These are phyloP conservation scores for Chamaea fasciata DNA, from an alignment of 2,113 vertebrate species.

Conservation along the genomic window DNA sequence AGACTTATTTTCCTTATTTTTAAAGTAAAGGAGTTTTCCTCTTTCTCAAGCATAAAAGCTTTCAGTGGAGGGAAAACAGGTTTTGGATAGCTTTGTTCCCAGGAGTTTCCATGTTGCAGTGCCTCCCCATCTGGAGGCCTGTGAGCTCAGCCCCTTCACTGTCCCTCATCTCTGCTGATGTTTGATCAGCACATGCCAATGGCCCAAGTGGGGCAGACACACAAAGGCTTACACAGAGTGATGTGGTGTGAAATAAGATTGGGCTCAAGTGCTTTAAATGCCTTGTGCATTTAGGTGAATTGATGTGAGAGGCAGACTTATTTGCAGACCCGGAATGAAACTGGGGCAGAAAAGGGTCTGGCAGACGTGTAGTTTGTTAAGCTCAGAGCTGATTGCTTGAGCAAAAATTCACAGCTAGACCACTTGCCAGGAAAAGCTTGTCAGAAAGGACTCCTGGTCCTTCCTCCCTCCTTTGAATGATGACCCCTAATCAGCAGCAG, in stretches of 20 bases:
- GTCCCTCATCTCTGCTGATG: not conserved
- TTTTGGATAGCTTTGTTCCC: not conserved
- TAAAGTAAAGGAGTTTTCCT: not conserved
- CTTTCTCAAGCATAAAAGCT: not conserved
- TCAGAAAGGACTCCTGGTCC: not conserved
- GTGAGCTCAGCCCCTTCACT: not conserved
- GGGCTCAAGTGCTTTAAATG: not conserved
- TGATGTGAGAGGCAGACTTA: not conserved
- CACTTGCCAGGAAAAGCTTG: not conserved
- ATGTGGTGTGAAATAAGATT: not conserved
- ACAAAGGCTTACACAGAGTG: not conserved
- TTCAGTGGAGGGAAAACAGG: not conserved
- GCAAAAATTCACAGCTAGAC: not conserved
- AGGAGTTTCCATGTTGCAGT: not conserved
- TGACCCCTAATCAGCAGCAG: not conserved
- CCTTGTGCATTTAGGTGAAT: not conserved
- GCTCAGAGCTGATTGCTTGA: not conserved
- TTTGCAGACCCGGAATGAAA: not conserved
- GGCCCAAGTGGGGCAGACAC: not conserved
- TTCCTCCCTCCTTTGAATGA: not conserved
- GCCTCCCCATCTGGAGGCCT: not conserved
- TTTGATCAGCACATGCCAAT: not conserved
- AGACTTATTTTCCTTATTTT: not conserved
- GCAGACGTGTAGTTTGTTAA: not conserved
- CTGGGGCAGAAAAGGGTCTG: not conserved